These are phyloP conservation scores for Champsocephalus esox DNA, from an alignment of 2,797 vertebrate species.

Conservation along the genomic window DNA sequence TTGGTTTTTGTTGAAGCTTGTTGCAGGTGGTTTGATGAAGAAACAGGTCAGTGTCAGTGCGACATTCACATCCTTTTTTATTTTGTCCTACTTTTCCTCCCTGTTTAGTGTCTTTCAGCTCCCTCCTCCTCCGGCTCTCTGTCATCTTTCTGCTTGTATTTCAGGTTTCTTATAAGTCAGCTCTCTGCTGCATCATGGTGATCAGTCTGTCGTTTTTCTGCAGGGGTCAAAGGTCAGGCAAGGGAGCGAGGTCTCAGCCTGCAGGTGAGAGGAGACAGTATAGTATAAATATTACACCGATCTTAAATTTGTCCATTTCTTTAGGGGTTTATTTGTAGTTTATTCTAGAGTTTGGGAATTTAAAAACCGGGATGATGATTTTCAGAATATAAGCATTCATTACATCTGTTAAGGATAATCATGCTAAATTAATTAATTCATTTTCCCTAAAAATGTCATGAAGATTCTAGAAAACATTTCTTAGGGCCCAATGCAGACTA, in stretches of 20 bases:
- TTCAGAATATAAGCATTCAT: too few relatives aligned
- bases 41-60: not conserved
- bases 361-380: too few relatives aligned
- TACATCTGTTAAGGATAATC: too few relatives aligned
- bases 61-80: conserved; percentile 16
- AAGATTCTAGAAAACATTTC: too few relatives aligned
- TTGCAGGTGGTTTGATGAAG: not conserved
- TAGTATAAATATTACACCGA: too few relatives aligned
- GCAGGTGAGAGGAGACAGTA: not conserved
- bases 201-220: not conserved
- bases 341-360: too few relatives aligned
- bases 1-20: not conserved
- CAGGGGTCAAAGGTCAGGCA: conserved; percentile 32
- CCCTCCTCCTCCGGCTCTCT: conserved; percentile 28
- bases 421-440: too few relatives aligned
- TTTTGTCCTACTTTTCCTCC: conserved; percentile 5
- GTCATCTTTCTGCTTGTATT: conserved; percentile 20
- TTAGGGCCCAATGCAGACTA: too few relatives aligned
- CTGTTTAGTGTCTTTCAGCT: conserved; percentile 9
- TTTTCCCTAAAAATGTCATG: too few relatives aligned
- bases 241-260: conserved; percentile 20
- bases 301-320: too few relatives aligned
- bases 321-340: too few relatives aligned
- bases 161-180: conserved; percentile 1
- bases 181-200: conserved; percentile 12